Percentiles rank a stretch among this genome's conserved stretches.
These are phyloP conservation scores for Megamerina dolium DNA, from an alignment of 2,888 invertebrate species.

Conservation along the genomic window DNA sequence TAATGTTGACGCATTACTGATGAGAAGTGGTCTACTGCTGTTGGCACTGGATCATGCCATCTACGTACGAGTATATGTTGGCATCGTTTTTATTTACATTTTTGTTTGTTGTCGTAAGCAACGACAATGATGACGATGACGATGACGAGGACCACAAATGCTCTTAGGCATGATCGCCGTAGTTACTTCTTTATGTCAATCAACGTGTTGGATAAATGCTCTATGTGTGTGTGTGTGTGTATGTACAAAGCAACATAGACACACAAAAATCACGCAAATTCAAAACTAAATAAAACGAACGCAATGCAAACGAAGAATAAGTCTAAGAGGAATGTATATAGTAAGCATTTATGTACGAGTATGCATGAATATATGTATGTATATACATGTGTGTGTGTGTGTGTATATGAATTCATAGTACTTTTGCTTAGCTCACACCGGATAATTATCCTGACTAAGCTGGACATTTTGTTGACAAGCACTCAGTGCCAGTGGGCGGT, in stretches of 20 bases:
- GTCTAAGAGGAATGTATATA: background rate
- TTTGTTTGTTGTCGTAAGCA: too few relatives aligned
- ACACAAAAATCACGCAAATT: background rate
- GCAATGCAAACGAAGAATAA: background rate
- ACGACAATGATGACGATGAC: too few relatives aligned
- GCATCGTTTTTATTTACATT: too few relatives aligned
- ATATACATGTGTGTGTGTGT: background rate
- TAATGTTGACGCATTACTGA: background rate
- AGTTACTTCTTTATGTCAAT: background rate
- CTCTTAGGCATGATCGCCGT: background rate
- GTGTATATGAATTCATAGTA: background rate
- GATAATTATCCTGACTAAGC: conserved; percentile 11
- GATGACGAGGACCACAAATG: too few relatives aligned
- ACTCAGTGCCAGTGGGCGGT: conserved; percentile 11
- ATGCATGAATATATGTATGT: too few relatives aligned
- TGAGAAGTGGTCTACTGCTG: background rate
- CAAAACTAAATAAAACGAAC: background rate
- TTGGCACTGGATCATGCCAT: too few relatives aligned
- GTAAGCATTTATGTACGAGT: background rate
- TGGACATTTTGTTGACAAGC: conserved; percentile 12
- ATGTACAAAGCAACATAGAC: background rate
- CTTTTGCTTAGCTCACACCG: conserved; percentile 4
- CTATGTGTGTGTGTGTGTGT: too few relatives aligned
- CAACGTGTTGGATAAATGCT: too few relatives aligned
- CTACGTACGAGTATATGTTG: too few relatives aligned